Percentiles rank a stretch among this genome's conserved stretches.
Conservation (phyloP, 1,140 invertebrate genomes). For the Drepana arcuata region DNA sequence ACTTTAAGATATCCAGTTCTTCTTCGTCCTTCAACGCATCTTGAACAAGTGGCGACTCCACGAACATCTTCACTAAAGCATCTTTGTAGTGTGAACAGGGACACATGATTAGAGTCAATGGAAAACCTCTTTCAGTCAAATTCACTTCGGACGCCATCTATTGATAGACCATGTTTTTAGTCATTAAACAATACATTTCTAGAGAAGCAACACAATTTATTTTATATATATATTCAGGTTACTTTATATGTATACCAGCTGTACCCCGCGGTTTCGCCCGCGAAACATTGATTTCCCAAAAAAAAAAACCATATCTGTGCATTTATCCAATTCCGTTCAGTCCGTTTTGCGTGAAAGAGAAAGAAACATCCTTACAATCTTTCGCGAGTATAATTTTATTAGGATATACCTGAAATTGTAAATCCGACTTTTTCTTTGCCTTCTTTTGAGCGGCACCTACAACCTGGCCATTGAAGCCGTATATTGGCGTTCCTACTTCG, state of each 20-base stretch:
- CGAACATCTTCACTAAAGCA: slow-evolving; percentile 42
- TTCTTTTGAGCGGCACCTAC: slow-evolving; percentile 40
- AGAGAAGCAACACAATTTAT: too few species aligned
- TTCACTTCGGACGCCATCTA: slow-evolving; percentile 33
- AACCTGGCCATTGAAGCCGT: slow-evolving; percentile 45
- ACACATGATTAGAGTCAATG: slow-evolving; percentile 44
- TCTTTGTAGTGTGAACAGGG: slow-evolving; percentile 44
- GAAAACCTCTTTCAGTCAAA: slow-evolving; percentile 45
- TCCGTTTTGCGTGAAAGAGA: too few species aligned
- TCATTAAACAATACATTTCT: too few species aligned
- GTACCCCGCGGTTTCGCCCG: too few species aligned
- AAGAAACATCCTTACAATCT: too few species aligned
- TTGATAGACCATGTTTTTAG: too few species aligned
- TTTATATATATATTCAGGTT: too few species aligned
- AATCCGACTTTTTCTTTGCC: slow-evolving; percentile 49
- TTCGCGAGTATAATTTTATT: too few species aligned
- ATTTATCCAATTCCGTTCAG: too few species aligned
- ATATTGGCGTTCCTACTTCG: slow-evolving; percentile 41
- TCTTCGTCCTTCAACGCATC: slow-evolving; percentile 41
- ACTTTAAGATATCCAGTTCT: slow-evolving; percentile 27
- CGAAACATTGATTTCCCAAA: too few species aligned
- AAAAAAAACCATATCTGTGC: too few species aligned
- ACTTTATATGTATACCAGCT: too few species aligned
- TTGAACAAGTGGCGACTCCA: slow-evolving; percentile 21
- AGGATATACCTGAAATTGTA: slow-evolving; percentile 38